These are phyloP conservation scores for Lepisosteus oculatus DNA, from an alignment of 2,113 vertebrate species.

Conservation along the genomic window DNA sequence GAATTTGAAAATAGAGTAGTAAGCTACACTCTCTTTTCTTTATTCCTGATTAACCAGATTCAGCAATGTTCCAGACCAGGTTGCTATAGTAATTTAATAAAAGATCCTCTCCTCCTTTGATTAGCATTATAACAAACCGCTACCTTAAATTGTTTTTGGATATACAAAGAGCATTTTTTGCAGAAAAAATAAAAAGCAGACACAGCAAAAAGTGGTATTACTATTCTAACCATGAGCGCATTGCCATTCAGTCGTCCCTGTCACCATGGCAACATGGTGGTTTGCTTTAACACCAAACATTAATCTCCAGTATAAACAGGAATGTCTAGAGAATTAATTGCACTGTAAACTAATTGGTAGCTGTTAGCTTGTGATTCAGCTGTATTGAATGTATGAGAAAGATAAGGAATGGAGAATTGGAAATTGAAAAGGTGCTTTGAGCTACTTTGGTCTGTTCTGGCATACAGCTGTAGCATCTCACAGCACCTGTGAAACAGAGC, in stretches of 20 bases:
- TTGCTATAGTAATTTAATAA: not conserved
- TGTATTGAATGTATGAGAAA: conserved; percentile 51
- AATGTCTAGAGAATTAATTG: conserved; percentile 48
- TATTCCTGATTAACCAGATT: not conserved
- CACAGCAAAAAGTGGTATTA: conserved; percentile 63
- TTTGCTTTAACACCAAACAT: conserved; percentile 22
- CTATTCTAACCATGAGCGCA: conserved; percentile 20
- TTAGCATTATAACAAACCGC: not conserved
- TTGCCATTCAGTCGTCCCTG: conserved; percentile 14
- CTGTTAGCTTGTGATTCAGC: conserved; percentile 42
- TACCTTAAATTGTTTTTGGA: conserved; percentile 40
- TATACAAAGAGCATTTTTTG: conserved; percentile 45
- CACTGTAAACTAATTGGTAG: conserved; percentile 39
- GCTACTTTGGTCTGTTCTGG: not conserved
- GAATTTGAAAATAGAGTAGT: too few relatives aligned
- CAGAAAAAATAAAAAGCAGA: conserved; percentile 34
- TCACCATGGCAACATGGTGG: conserved; percentile 42
- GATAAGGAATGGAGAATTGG: not conserved
- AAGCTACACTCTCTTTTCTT: not conserved
- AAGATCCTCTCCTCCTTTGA: not conserved
- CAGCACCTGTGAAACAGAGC: too few relatives aligned
- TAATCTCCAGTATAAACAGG: conserved; percentile 37
- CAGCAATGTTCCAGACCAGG: not conserved
- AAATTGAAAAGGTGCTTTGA: not conserved
- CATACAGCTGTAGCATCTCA: not conserved